Base-by-base conservation (phyloP, 2,797 vertebrate species). In the Lerista edwardsae region DNA sequence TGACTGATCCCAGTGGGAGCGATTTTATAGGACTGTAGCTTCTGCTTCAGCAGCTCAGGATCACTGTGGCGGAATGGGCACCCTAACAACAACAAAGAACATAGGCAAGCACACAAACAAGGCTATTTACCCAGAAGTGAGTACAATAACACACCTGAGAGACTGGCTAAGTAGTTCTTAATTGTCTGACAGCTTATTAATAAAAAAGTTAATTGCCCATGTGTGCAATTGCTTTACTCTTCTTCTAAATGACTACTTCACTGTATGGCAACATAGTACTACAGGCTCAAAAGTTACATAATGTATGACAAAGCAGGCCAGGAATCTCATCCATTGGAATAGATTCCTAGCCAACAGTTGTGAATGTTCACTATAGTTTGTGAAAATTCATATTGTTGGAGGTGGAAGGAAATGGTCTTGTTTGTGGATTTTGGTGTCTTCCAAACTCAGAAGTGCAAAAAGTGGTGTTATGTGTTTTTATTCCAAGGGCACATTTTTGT, bases 21-120 rank as follows among this genome's bases (percentile, higher is more conserved):
- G 83, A 98, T 94, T 92, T 98, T 99, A 94, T 97, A 99, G 0
- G 96, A 95, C 94, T 99, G 98, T 82, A 99, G 96, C 94, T 97
- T 99, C 95, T 99, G 98, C 95, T 97, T 99, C 93, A 99, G 94
- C 34, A 99, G 95, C 89, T 99, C 98, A 0, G 97, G 97, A 91
- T 99, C 98, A 41, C 97, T 98, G 97, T 99, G 98, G 84, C 97
- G 97, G 93, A 99, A 99, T 85, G 98, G 99, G 94, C 99, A 99
- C 51, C 99, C 98, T 99, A 91, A 68, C 86, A 96, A 68, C 86
- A 96, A 91, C 86, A 89, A 85, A 93, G 87, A 83, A 83, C 84
- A 64, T n/a, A 91, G 79, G 73, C 55, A 92, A 89, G 85, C 80
- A 89, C 57, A 91, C 67, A 90, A 88, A 90, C 64, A 92, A 89